These are phyloP conservation scores for Aphodius granarius DNA, from an alignment of 2,888 invertebrate genomes.

Conservation along the genomic window DNA sequence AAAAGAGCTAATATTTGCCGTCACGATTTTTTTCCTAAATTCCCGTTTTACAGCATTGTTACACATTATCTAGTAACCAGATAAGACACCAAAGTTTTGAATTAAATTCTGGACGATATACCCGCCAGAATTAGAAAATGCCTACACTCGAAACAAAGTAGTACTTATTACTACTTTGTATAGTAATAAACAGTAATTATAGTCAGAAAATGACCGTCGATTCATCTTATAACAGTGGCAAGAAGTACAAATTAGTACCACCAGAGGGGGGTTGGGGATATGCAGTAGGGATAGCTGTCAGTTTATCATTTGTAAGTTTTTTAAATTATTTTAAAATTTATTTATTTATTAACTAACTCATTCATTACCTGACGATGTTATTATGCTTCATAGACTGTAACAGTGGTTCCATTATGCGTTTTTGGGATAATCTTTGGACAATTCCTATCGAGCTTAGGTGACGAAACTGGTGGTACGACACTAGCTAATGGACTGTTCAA, in stretches of 20 bases:
- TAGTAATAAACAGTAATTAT: no score
- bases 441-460: conserved; percentile 66
- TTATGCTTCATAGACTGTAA: conserved; percentile 61
- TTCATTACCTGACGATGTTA: background rate
- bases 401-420: conserved; percentile 67
- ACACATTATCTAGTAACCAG: background rate
- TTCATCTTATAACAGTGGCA: background rate
- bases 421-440: conserved; percentile 73
- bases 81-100: background rate
- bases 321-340: conserved; percentile 37
- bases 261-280: conserved; percentile 78
- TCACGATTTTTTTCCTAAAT: background rate
- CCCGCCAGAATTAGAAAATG: background rate
- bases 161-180: no score
- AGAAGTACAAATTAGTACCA: conserved; percentile 37
- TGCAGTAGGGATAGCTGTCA: conserved; percentile 71
- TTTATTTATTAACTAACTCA: background rate
- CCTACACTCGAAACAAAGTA: background rate
- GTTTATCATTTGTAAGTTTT: conserved; percentile 72
- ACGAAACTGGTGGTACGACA: conserved; percentile 70
- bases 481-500: conserved; percentile 71
- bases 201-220: background rate
- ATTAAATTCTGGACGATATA: background rate
- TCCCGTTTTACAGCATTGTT: background rate
- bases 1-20: background rate